Base-by-base conservation (phyloP, 2,888 invertebrate genomes). In the Micoletzkya japonica region DNA sequence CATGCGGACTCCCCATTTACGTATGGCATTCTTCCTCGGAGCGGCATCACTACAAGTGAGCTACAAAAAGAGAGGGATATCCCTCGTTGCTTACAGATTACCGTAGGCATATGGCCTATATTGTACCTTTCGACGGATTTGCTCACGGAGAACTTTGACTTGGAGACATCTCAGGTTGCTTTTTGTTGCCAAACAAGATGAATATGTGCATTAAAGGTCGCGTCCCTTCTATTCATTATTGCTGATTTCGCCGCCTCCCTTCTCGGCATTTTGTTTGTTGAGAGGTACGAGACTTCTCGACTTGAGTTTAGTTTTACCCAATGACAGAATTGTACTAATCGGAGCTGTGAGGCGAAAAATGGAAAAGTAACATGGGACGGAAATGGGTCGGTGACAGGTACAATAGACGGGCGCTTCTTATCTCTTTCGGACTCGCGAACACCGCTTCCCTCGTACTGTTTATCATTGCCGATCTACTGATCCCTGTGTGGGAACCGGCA, bases 201-300 rank as follows among this genome's bases (percentile, higher is more conserved):
- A n/a, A n/a, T n/a, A n/a, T n/a, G n/a, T n/a, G n/a, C n/a, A n/a
- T n/a, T n/a, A 50, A 60, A 78, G 73, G 70, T 70, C 32, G 66
- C 77, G 2, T 79, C 80, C 3, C 76, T 79, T 49, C 73, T 60
- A 7, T 79, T 79, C 70, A 79, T 78, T n/a, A 37, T 69, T 1
- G 73, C 77, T 4, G 76, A 80, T 39, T 81, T 80, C 57, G 34
- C 75, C 6, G 78, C 80, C 10, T 37, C 57, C 30, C 37, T 64
- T 17, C 26, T 36, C 2, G 60, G 63, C 1, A 54, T 50, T 24
- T 44, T 28, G 0, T 37, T 70, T 26, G 30, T 70, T 30, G 70
- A 60, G 56, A 50, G 52, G 57, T 57, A 52, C 26, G 6, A 24
- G 14, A 24, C 7, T 52, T n/a, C 26, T n/a, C 26, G n/a, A 52